Conservation (phyloP, 2,888 invertebrate genomes). For the Adineta ricciae region DNA sequence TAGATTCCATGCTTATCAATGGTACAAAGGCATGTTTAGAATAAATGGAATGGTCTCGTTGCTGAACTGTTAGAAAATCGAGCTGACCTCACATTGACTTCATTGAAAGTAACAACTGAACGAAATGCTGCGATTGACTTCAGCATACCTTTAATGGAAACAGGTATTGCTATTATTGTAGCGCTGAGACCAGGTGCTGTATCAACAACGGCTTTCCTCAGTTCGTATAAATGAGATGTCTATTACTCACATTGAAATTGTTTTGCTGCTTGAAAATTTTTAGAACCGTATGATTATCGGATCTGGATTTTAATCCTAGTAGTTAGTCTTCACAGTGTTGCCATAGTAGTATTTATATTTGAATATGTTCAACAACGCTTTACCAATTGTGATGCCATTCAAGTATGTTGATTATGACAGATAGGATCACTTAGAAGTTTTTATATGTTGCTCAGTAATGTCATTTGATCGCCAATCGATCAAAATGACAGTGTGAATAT, state of each 20-base stretch:
- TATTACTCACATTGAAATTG: neutral
- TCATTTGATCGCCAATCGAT: too few relatives aligned
- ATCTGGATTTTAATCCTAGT: slow-evolving; percentile 94
- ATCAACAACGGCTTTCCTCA: slow-evolving; percentile 49
- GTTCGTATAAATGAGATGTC: slow-evolving; percentile 37
- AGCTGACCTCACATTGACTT: slow-evolving; percentile 48
- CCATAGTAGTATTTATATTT: slow-evolving; percentile 85
- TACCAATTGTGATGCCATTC: neutral
- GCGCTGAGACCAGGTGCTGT: slow-evolving; percentile 47
- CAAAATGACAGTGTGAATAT: too few relatives aligned
- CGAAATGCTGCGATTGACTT: slow-evolving; percentile 44
- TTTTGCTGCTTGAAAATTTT: neutral
- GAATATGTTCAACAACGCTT: slow-evolving; percentile 64
- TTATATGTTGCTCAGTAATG: too few relatives aligned
- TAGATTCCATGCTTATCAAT: neutral
- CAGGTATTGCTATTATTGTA: slow-evolving; percentile 50
- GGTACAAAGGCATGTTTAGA: neutral
- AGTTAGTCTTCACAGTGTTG: slow-evolving; percentile 86
- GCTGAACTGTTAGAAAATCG: slow-evolving; percentile 40
- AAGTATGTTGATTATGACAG: neutral
- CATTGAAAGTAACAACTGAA: slow-evolving; percentile 47
- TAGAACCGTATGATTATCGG: slow-evolving; percentile 93
- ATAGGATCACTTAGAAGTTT: too few relatives aligned
- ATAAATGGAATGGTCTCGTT: slow-evolving; percentile 47
- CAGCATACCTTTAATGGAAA: slow-evolving; percentile 47